Evolutionary conservation across 2,888 invertebrate species (phyloP), one percentile per base, ranked within the genome.

Genomic region (Idaea aversata): DNA sequence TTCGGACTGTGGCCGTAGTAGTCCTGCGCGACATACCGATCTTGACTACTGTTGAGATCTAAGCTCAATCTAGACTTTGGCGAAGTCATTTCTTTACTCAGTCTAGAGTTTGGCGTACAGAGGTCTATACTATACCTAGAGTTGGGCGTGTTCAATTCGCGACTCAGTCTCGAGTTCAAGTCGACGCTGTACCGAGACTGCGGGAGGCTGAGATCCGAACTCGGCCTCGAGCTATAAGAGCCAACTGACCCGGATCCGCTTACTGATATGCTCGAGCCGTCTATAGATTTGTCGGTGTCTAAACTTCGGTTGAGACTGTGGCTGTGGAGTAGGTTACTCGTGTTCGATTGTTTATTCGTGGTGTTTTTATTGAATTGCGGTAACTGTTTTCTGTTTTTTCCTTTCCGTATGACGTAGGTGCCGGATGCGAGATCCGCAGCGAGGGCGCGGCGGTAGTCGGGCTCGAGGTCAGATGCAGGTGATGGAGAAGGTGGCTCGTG

Each of bases 351-450:
- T 79, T 93, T 93, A 73, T 93, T 94, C 34, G 86, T 86, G 15
- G 94, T 86, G 63, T 93, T 93, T 78, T 93, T 93, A 72, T 88
- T 88, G 75, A 94, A 91, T 71, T 94, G 94, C 4, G 94, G 94
- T 74, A 96, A 85, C 64, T 95, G 94, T 81, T 95, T 95, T 62
- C 96, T 90, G 73, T 95, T 95, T 78, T 96, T 95, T 62, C 96
- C 96, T 70, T 96, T 95, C 61, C 97, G 93, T 69, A 97, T 96
- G 58, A 97, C 95, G 81, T 97, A 97, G n/a, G 97, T 97, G 38
- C 97, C 97, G 70, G 94, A 88, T 4, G 88, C 86, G 59, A 88
- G 75, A 70, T 90, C 91, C 10, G 47, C 47, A 10, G 47, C 47
- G 70, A 87, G 88, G 38, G 76, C 71, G 57, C 89, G 83, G 61